These are phyloP conservation scores for Oxystoma pomonae DNA, from an alignment of 2,888 invertebrate genomes.

Conservation along the genomic window DNA sequence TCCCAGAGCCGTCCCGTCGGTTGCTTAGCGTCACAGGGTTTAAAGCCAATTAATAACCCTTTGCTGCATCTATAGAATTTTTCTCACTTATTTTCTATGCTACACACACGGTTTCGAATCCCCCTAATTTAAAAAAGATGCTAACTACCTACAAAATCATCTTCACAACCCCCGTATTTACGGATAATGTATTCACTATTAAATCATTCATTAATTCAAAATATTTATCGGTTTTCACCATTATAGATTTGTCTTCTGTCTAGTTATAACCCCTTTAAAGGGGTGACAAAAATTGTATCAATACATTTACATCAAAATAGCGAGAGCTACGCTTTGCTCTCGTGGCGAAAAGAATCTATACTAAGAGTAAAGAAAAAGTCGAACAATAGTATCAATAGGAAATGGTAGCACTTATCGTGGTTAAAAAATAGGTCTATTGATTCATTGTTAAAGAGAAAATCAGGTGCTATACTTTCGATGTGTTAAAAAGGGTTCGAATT, in stretches of 20 bases:
- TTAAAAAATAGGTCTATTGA: neutral
- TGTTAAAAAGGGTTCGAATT: neutral
- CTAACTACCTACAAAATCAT: slow-evolving; percentile 21
- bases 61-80: neutral
- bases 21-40: neutral
- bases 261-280: neutral
- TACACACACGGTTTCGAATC: neutral
- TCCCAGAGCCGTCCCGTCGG: neutral
- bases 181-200: slow-evolving; percentile 14
- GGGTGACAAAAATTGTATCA: neutral
- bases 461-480: neutral
- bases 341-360: neutral
- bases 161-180: neutral
- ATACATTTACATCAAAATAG: neutral
- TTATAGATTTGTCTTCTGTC: slow-evolving; percentile 27
- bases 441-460: neutral
- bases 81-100: neutral
- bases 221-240: slow-evolving; percentile 40
- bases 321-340: neutral
- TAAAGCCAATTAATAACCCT: neutral
- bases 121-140: slow-evolving; percentile 22
- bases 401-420: neutral
- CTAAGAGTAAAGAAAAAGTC: neutral
- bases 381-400: neutral
- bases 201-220: slow-evolving; percentile 34